These are phyloP conservation scores for Ophion slaviceki DNA, from an alignment of 2,888 invertebrate genomes.

Conservation along the genomic window DNA sequence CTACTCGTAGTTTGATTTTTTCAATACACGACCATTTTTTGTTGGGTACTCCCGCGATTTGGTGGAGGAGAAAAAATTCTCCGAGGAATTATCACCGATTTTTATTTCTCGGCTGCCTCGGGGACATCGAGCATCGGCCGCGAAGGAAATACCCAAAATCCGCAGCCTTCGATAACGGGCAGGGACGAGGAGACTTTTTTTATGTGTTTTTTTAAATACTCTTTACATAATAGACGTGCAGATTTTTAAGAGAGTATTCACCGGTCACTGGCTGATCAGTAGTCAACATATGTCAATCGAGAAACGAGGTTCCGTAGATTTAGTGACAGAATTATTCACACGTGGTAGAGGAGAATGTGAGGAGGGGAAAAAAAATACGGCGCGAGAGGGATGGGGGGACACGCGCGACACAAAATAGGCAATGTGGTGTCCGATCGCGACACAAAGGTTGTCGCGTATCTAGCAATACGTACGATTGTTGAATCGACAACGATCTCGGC, in stretches of 20 bases:
- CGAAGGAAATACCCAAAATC: too few species aligned
- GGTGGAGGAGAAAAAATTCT: too few species aligned
- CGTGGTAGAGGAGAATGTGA: conserved; percentile 44
- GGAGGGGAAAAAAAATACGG: background rate
- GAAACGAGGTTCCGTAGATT: conserved; percentile 67
- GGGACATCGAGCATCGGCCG: too few species aligned
- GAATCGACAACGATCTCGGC: conserved; percentile 72
- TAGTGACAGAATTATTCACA: conserved; percentile 68
- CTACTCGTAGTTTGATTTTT: too few species aligned
- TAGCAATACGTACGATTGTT: conserved; percentile 70
- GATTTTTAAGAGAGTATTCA: conserved; percentile 17
- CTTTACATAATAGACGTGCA: conserved; percentile 5
- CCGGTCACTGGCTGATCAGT: conserved; percentile 61
- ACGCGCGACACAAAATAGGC: conserved; percentile 72
- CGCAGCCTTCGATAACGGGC: background rate
- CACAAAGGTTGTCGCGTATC: conserved; percentile 73
- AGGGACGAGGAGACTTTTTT: background rate
- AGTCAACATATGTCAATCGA: conserved; percentile 61
- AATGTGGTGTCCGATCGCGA: conserved; percentile 74
- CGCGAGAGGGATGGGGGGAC: conserved; percentile 65
- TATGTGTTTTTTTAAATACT: background rate
- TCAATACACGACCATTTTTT: too few species aligned
- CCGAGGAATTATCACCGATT: too few species aligned
- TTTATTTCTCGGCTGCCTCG: too few species aligned
- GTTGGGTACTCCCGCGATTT: too few species aligned